Conservation (phyloP, 2,888 invertebrate species). For the Melipona beecheii region DNA sequence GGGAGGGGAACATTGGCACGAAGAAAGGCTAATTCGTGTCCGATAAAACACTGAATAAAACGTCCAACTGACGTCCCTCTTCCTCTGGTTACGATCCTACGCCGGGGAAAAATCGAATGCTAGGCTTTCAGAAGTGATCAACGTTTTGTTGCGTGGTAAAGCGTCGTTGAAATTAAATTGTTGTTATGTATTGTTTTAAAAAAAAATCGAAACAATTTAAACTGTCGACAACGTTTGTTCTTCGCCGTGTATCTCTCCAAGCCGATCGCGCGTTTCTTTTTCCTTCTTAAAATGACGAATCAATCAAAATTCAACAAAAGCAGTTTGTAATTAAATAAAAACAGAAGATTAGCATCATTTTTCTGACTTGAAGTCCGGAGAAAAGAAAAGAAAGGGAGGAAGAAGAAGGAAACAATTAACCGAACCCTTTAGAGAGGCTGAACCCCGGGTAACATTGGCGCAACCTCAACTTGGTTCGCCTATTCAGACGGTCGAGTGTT, state of each 20-base stretch:
- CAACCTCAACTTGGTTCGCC: constrained; percentile 27
- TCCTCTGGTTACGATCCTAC: background rate
- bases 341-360: background rate
- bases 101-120: background rate
- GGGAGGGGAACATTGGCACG: constrained; percentile 19
- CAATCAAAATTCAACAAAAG: background rate
- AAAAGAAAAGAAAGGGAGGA: background rate
- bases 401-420: constrained; percentile 30
- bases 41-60: constrained; percentile 54
- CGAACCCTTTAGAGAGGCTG: constrained; percentile 23
- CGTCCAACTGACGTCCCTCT: constrained; percentile 1
- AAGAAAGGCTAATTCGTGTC: constrained; percentile 49
- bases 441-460: constrained; percentile 33
- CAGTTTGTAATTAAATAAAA: background rate
- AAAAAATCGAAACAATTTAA: no score
- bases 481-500: constrained; percentile 55
- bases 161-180: no score
- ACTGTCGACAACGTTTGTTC: no score
- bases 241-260: no score
- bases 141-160: no score
- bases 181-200: no score
- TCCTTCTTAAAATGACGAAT: background rate
- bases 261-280: no score
- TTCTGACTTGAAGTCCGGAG: background rate
- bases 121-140: no score